Base-by-base conservation (phyloP, 92 coral and sea anemone genomes). In the Porites cylindrica region DNA sequence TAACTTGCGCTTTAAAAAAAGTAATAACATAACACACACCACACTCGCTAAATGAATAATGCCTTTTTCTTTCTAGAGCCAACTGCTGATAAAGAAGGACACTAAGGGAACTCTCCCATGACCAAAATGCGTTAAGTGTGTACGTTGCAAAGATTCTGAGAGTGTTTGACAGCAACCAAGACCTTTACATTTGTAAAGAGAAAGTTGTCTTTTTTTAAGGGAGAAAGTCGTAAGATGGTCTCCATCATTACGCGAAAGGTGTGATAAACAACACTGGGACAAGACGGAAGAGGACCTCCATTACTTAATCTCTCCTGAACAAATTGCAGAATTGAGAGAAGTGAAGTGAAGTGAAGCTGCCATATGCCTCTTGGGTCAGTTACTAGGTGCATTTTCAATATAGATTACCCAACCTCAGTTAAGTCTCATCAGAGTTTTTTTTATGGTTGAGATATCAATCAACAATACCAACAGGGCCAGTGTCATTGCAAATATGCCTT, bases 401-500 rank as follows among this genome's bases (percentile, higher is more conserved):
- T 78, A 73, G 79, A 80, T 82, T 38, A 91, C 89, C 38, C 89
- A 88, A 80, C 62, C 85, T 13, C 51, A 66, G 53, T 91, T 74
- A 68, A 82, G 87, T 60, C 76, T 91, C 50, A 81, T 91, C 63
- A 66, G 88, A 87, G 91, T 87, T 79, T 91, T 23, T 76, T 79
- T 91, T 59, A 10, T 91, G 51, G 88, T 79, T 16, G 85, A 87
- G 82, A 84, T 91, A 51, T 72, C 85, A 26, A 76, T 87, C 64
- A 91, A 91, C 70, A 91, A 91, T 82, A 91, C 91, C 43, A 81
- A 82, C 66, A 81, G 91, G 56, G 88, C 91, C 54, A 88, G 91
- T 1, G 88, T 78, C 50, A 60, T 87, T 50, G 89, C 90, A 8
- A 62, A 86, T 87, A 90, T 86, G 91, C 86, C 83, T 4, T 47